Conservation (phyloP, 2,888 invertebrate species). For the Melanargia galathea region DNA sequence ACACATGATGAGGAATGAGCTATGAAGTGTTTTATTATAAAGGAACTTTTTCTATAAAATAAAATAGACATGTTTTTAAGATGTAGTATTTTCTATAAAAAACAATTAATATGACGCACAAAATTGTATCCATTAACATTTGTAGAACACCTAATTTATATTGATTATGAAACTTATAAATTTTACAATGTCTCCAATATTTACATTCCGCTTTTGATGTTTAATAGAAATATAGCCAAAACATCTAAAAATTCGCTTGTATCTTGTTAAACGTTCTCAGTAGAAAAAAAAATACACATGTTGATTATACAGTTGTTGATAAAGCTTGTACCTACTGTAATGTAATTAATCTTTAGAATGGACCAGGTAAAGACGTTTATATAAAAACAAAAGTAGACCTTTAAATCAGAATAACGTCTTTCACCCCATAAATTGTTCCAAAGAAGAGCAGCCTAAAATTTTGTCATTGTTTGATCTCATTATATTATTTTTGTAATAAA, state of each 20-base stretch:
- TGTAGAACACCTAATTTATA: slow-evolving; percentile 46
- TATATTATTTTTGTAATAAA: slow-evolving; percentile 72
- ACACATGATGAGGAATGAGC: not conserved
- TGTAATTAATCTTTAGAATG: slow-evolving; percentile 30
- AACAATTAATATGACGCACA: slow-evolving; percentile 32
- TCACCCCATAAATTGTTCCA: slow-evolving; percentile 71
- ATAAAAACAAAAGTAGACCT: slow-evolving; percentile 27
- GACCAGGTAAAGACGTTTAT: slow-evolving; percentile 31
- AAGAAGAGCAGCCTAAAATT: slow-evolving; percentile 81
- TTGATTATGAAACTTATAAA: slow-evolving; percentile 37
- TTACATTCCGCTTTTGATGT: slow-evolving; percentile 75
- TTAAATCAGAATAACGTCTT: slow-evolving; percentile 40
- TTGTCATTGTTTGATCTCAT: slow-evolving; percentile 81
- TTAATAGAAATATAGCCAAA: slow-evolving; percentile 29
- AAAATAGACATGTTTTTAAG: not conserved
- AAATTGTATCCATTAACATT: slow-evolving; percentile 32
- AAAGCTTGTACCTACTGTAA: slow-evolving; percentile 26
- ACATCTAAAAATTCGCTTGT: slow-evolving; percentile 3
- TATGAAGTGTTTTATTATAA: slow-evolving; percentile 5
- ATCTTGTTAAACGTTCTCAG: slow-evolving; percentile 26
- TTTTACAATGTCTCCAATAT: slow-evolving; percentile 23
- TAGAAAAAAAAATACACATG: slow-evolving; percentile 28
- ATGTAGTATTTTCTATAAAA: slow-evolving; percentile 12
- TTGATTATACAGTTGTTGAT: slow-evolving; percentile 35
- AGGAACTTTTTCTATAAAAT: not conserved